Evolutionary conservation across 2,113 vertebrate genomes (phyloP).

Genomic region (Aplodontia rufa): DNA sequence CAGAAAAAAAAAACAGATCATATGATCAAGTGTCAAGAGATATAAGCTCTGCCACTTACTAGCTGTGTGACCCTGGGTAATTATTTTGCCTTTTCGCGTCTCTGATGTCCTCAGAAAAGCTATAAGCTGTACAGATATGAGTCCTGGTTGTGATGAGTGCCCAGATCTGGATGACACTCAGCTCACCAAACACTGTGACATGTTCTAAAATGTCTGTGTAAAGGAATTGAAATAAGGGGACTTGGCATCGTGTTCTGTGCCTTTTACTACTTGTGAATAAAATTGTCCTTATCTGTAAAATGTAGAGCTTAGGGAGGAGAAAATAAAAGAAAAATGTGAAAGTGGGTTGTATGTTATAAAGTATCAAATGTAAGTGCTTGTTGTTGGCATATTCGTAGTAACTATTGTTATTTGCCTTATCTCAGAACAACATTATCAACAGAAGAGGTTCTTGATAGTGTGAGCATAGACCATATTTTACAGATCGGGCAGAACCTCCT

Average conservation of each 20-base stretch:
- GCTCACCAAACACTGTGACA: neutral
- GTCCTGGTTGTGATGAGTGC: neutral
- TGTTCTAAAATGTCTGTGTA: neutral
- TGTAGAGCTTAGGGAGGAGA: neutral
- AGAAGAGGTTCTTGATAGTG: neutral
- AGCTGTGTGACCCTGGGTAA: neutral
- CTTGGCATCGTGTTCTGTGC: neutral
- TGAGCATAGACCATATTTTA: neutral
- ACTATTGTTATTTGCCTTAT: neutral
- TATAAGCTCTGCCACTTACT: neutral
- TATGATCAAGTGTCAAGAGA: neutral
- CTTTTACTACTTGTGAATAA: neutral
- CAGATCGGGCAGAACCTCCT: neutral
- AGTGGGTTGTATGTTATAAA: neutral
- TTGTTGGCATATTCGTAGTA: neutral
- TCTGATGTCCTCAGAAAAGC: neutral
- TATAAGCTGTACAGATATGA: neutral
- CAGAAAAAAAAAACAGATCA: neutral
- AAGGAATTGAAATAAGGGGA: neutral
- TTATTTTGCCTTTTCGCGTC: neutral
- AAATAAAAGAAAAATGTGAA: neutral
- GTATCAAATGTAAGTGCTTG: neutral
- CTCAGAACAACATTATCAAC: neutral
- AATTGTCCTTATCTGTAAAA: neutral
- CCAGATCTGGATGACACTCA: neutral